phyloP scores from a whole-genome alignment of 2,888 invertebrate genomes.

The Tenthredo scrophulariae region DNA sequence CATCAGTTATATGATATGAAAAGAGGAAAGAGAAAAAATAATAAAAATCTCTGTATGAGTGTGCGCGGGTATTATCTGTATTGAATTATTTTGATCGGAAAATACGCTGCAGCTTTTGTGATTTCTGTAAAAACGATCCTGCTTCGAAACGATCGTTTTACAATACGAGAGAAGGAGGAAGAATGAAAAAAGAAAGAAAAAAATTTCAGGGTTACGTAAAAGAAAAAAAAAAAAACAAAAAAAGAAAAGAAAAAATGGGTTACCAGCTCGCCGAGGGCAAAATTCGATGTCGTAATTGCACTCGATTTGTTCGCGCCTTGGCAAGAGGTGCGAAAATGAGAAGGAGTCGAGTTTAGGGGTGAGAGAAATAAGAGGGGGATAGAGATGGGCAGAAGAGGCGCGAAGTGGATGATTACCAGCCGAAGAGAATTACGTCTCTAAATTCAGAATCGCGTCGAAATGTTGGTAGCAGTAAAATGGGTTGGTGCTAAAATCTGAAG shows the following conservation, averaged over 20 bases:
- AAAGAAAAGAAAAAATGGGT: neutral
- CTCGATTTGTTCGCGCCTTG: constrained; percentile 34
- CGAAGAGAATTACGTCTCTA: constrained; percentile 17
- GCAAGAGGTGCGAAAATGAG: constrained; percentile 17
- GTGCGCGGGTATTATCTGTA: neutral
- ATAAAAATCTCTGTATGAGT: neutral
- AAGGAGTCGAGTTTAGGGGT: neutral
- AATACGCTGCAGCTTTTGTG: no score
- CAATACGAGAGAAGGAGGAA: neutral
- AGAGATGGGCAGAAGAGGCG: neutral
- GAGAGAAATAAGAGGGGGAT: neutral
- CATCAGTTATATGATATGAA: neutral
- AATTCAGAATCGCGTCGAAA: constrained; percentile 26
- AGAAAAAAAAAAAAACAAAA: neutral
- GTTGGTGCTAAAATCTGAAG: neutral
- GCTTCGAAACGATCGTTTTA: neutral
- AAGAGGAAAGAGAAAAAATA: neutral
- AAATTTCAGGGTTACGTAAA: neutral
- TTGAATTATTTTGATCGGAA: neutral
- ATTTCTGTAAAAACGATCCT: neutral
- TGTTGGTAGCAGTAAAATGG: neutral
- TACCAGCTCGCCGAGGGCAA: neutral
- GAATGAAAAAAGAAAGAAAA: neutral
- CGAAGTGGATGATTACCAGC: constrained; percentile 43
- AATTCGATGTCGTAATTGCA: constrained; percentile 37